Base-by-base conservation (phyloP, 2,888 invertebrate species). In the Schizaphis graminum region DNA sequence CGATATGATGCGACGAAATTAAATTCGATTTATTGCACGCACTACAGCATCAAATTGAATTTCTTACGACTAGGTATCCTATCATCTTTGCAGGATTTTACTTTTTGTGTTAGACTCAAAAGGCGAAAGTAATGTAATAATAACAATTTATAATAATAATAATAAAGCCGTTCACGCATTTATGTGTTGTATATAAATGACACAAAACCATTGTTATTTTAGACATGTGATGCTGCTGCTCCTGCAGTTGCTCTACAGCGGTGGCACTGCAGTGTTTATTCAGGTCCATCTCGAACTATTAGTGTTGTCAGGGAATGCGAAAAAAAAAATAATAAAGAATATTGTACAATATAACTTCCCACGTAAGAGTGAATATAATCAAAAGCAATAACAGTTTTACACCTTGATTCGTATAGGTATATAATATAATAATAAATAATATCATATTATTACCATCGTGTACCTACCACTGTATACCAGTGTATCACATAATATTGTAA, bases 331-430 rank as follows among this genome's bases (percentile, higher is more conserved):
- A 85, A 84, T 44, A 85, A 91, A 47, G 61, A 84, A 92, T 87
- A 92, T 11, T 44, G 8, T 77, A 35, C 2, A 56, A 49, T 53
- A 35, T n/a, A 26, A 61, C 28, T 44, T 77, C n/a, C 21, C 56
- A 16, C 56, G 89, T n/a, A 67, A 26, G 77, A 77, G 87, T 53
- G 92, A 88, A 93, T 77, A 88, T 77, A 92, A 91, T 91, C 91
- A 86, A 92, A 89, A 89, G 93, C 49, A 93, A 93, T 93, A 93
- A 93, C 93, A 93, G 89, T 93, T 93, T 93, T 89, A 93, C 93
- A 89, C 93, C 89, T 89, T 93, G 77, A 88, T 77, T 88, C 87
- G 53, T 88, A 92, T 56, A 26, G 2, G 13, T 53, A 56, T 24
- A 47, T 57, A 57, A 77, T 77, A 91, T 35, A 61, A 90, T 47